Percentiles rank a stretch among this genome's conserved stretches.
phyloP scores from a whole-genome alignment of 1,140 invertebrate genomes.

The Drosophila ananassae region DNA sequence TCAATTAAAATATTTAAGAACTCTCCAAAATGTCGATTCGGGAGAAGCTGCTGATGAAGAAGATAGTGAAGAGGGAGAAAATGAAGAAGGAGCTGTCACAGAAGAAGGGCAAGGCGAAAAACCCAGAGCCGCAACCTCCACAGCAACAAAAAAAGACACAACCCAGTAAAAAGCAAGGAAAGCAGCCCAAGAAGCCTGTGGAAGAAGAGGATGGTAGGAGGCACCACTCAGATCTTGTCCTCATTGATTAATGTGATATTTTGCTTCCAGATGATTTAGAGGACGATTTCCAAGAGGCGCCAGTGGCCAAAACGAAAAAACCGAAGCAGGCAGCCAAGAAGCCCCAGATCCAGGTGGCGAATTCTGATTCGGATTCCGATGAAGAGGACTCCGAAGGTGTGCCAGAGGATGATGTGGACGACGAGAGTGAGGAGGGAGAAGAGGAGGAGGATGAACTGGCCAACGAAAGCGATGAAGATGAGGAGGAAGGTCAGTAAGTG shows the following conservation, averaged over 20 bases:
- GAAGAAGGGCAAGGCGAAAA: slow-evolving; percentile 83
- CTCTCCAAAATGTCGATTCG: slow-evolving; percentile 88
- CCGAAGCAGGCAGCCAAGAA: slow-evolving; percentile 59
- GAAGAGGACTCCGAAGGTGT: slow-evolving; percentile 35
- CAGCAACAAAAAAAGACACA: slow-evolving; percentile 47
- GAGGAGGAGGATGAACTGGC: slow-evolving; percentile 23
- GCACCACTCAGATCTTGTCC: background rate
- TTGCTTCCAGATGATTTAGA: slow-evolving; percentile 24
- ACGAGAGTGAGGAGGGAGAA: slow-evolving; percentile 17
- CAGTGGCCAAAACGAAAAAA: slow-evolving; percentile 44
- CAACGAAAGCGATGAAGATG: slow-evolving; percentile 24
- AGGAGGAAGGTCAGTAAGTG: slow-evolving; percentile 41
- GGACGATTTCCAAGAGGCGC: slow-evolving; percentile 64
- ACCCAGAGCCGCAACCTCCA: slow-evolving; percentile 2
- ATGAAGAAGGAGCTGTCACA: slow-evolving; percentile 87
- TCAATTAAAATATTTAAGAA: slow-evolving; percentile 14
- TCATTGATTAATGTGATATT: background rate
- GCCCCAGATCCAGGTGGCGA: slow-evolving; percentile 70
- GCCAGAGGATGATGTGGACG: slow-evolving; percentile 7
- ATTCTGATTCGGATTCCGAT: slow-evolving; percentile 67
- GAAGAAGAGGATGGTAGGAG: slow-evolving; percentile 42
- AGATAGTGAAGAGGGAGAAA: slow-evolving; percentile 91
- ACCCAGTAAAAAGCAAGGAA: slow-evolving; percentile 32
- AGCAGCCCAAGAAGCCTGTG: slow-evolving; percentile 19
- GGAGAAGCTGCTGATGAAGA: slow-evolving; percentile 91